These are phyloP conservation scores for Danio tinwini DNA, from an alignment of 2,797 vertebrate genomes.

Conservation along the genomic window DNA sequence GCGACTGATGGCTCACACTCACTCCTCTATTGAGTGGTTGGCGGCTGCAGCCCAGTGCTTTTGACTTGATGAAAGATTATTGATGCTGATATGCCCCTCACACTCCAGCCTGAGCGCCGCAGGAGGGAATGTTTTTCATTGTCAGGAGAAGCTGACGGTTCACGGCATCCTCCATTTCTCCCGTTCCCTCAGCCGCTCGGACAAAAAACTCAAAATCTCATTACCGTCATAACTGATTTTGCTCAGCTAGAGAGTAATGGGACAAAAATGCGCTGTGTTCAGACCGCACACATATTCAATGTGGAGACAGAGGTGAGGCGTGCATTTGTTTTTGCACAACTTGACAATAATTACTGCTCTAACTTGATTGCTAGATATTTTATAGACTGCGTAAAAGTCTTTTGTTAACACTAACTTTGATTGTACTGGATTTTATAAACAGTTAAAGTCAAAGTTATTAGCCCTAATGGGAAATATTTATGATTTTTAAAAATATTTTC, in stretches of 20 bases:
- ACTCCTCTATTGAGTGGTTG: conserved; percentile 79
- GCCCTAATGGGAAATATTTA: too few relatives aligned
- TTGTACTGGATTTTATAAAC: too few relatives aligned
- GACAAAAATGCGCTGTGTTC: conserved; percentile 58
- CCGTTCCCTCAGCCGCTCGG: conserved; percentile 40
- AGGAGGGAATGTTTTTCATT: conserved; percentile 78
- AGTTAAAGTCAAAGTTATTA: too few relatives aligned
- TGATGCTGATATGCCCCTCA: conserved; percentile 79
- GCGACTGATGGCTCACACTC: conserved; percentile 75
- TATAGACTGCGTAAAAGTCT: too few relatives aligned
- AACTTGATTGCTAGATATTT: not conserved
- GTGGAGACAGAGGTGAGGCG: conserved; percentile 32
- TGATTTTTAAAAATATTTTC: too few relatives aligned
- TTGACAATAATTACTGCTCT: not conserved
- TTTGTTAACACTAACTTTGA: too few relatives aligned
- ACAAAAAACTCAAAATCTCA: conserved; percentile 71
- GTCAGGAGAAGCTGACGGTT: conserved; percentile 77
- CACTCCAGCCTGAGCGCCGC: conserved; percentile 71
- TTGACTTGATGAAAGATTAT: conserved; percentile 84
- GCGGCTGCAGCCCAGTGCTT: conserved; percentile 70
- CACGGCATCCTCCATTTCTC: conserved; percentile 73
- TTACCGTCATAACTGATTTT: conserved; percentile 76
- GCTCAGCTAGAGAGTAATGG: conserved; percentile 62
- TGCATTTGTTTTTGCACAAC: conserved; percentile 6
- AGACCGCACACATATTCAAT: conserved; percentile 4